A percentile compares a stretch with the other conserved stretches of the same genome.
These are phyloP conservation scores for Adelognathus sp. DNA, from an alignment of 2,888 invertebrate genomes.

Conservation along the genomic window DNA sequence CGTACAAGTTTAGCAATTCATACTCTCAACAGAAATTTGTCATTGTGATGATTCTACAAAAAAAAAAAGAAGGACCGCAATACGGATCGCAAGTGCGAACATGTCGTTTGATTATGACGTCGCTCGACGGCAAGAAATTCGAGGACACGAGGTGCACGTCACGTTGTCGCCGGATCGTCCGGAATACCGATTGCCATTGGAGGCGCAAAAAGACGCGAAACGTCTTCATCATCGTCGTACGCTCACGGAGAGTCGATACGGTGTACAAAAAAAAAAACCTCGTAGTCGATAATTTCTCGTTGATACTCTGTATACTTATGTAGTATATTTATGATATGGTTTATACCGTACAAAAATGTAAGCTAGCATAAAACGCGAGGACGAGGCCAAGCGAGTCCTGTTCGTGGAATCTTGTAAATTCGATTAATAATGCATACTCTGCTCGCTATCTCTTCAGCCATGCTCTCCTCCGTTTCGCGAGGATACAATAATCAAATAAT, in stretches of 20 bases:
- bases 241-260: conserved; percentile 8
- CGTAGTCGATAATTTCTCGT: conserved; percentile 37
- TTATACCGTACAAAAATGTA: conserved; percentile 13
- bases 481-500: conserved; percentile 41
- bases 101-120: conserved; percentile 33
- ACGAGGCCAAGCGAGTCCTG: conserved; percentile 8
- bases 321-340: conserved; percentile 5
- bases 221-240: conserved; percentile 44
- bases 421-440: conserved; percentile 51
- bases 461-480: conserved; percentile 19
- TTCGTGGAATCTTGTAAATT: conserved; percentile 35
- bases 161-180: conserved; percentile 6
- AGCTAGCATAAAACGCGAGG: background rate
- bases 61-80: no score
- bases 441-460: conserved; percentile 40
- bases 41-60: no score
- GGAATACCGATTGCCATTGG: conserved; percentile 39
- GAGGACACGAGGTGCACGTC: conserved; percentile 27
- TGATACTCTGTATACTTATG: no score
- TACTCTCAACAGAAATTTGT: no score
- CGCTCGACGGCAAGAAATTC: conserved; percentile 38
- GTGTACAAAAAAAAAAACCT: conserved; percentile 15
- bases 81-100: conserved; percentile 6
- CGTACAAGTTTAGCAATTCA: no score
- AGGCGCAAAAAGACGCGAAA: conserved; percentile 41